phyloP scores from a whole-genome alignment of 2,113 vertebrate species.

The Lipophrys pholis region DNA sequence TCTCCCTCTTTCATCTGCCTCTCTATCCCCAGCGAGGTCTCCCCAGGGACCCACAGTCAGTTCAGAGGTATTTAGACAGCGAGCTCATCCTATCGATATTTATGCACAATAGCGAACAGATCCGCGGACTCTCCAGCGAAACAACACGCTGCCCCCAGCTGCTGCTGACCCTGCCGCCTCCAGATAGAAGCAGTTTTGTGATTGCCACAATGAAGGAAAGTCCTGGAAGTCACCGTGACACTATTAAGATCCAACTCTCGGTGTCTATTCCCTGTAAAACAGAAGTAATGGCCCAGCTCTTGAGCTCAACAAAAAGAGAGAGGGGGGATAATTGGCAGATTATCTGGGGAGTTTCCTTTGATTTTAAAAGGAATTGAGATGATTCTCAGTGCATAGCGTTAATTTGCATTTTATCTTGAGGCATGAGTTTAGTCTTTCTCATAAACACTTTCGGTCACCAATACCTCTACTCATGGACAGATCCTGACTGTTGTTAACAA shows the following conservation, averaged over 20 bases:
- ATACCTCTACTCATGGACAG: no score
- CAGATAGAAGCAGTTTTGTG: slow-evolving; percentile 21
- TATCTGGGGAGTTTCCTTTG: slow-evolving; percentile 3
- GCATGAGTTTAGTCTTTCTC: not conserved
- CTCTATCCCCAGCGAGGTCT: slow-evolving; percentile 40
- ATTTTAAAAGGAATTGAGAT: slow-evolving; percentile 6
- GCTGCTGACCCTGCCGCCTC: not conserved
- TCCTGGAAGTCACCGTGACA: slow-evolving; percentile 16
- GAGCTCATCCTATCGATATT: slow-evolving; percentile 63
- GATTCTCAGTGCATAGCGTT: not conserved
- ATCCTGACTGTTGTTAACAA: no score
- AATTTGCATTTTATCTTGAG: not conserved
- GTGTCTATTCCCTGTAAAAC: not conserved
- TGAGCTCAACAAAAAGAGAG: slow-evolving; percentile 15
- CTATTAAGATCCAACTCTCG: slow-evolving; percentile 21
- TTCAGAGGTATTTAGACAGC: slow-evolving; percentile 70
- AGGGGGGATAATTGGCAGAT: slow-evolving; percentile 29
- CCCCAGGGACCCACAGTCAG: slow-evolving; percentile 60
- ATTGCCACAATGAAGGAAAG: slow-evolving; percentile 45
- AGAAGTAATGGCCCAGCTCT: slow-evolving; percentile 9
- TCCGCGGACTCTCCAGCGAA: slow-evolving; percentile 31
- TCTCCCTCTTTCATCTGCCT: slow-evolving; percentile 42
- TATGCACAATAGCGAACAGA: slow-evolving; percentile 51
- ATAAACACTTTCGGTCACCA: no score
- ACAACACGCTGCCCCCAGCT: slow-evolving; percentile 9